Percentiles rank a stretch among this genome's conserved stretches.
Evolutionary conservation across 2,113 vertebrate species (phyloP).

Genomic region (Grus americana): DNA sequence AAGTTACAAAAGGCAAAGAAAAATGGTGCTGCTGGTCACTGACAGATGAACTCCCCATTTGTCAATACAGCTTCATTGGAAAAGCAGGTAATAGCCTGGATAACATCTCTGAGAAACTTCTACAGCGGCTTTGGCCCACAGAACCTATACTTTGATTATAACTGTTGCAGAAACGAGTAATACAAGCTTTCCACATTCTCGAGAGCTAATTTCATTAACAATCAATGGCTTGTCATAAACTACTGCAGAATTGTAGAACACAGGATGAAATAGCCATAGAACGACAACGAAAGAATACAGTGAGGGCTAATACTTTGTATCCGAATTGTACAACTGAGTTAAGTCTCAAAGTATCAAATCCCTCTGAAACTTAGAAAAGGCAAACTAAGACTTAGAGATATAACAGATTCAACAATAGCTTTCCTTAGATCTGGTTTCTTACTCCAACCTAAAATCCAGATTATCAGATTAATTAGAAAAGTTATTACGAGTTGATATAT

Average conservation of each 20-base stretch:
- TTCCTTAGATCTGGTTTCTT: background rate
- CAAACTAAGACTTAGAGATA: background rate
- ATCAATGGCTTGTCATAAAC: background rate
- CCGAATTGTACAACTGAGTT: background rate
- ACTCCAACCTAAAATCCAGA: background rate
- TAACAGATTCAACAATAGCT: background rate
- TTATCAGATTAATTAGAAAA: background rate
- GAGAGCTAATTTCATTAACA: background rate
- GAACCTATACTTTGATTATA: background rate
- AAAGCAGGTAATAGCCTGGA: background rate
- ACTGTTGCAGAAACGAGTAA: background rate
- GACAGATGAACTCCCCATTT: slow-evolving; percentile 64
- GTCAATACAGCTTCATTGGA: background rate
- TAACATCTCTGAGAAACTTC: background rate
- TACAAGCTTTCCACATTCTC: background rate
- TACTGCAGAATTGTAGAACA: background rate
- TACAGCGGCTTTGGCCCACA: background rate
- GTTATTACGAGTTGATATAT: background rate
- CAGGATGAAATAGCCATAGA: background rate
- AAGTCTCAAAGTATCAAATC: background rate
- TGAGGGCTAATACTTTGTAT: background rate
- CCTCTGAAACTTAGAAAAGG: background rate
- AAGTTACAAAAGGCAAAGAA: slow-evolving; percentile 71
- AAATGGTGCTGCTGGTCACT: slow-evolving; percentile 61
- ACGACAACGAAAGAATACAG: background rate